Evolutionary conservation across 2,113 vertebrate genomes (phyloP), one percentile per base, ranked within the genome.

Genomic region (Cygnus buccinator): DNA sequence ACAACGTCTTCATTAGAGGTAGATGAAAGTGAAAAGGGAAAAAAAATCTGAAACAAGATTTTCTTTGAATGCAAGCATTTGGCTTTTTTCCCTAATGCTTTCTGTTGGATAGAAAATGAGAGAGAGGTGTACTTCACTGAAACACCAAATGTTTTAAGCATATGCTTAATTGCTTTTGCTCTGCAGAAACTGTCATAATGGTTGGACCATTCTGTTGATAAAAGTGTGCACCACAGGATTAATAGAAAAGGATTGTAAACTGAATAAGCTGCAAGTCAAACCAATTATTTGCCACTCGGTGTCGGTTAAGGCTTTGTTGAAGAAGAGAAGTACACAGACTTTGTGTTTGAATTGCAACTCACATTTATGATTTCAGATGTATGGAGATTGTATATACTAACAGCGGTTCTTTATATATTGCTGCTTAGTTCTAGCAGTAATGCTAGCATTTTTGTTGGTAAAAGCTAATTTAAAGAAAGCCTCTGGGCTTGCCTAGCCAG

Each of bases 91-190:
- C 58, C 14, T 61, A 75, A 33, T 11, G 12, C 16, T 37, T 84
- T 72, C 55, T 87, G 13, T 50, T 78, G 61, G 8, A 14, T 58
- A 66, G 62, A 66, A 89, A 87, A 66, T 0, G 1, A 74, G 39
- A 82, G 17, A 61, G 46, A 70, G 43, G 18, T 63, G 55, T 55
- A 23, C 59, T 68, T 78, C 43, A 43, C 41, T 87, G 70, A 54
- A 72, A 92, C 65, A 66, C 39, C 37, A 43, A 35, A 46, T 48
- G 26, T 81, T 46, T 89, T 94, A 84, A 92, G 55, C n/a, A 43
- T 76, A 54, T 46, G 68, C 37, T 87, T 78, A 86, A 86, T 90
- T 90, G 59, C 73, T 81, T 84, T 93, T 89, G 29, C 70, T 95
- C 58, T 94, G 78, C 54, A 79, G 70, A 63, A 90, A 58, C 28